Evolutionary conservation across 2,888 invertebrate species (phyloP).

Genomic region (Meloe dianella): DNA sequence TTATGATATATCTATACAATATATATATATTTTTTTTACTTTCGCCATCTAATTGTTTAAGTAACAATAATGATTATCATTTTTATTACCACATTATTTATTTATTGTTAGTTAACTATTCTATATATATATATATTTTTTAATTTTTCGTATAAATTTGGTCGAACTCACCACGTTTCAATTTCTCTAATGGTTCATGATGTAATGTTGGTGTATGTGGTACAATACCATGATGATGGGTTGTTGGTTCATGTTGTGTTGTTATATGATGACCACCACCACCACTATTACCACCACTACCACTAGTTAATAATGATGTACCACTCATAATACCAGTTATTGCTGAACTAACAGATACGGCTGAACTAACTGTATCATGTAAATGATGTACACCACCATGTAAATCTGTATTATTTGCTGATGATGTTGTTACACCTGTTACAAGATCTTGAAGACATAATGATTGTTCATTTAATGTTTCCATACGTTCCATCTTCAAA

Average conservation of each 20-base stretch:
- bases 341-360: constrained; percentile 65
- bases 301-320: constrained; percentile 53
- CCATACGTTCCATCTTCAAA: constrained; percentile 69
- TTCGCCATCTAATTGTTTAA: not conserved
- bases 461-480: constrained; percentile 72
- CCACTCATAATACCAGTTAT: constrained; percentile 66
- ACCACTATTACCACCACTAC: not conserved
- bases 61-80: too few relatives aligned
- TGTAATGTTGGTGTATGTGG: constrained; percentile 66
- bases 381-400: constrained; percentile 62
- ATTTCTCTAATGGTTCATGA: constrained; percentile 77
- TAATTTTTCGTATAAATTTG: constrained; percentile 18
- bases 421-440: constrained; percentile 63
- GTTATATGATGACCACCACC: constrained; percentile 59
- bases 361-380: constrained; percentile 63
- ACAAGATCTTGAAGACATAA: constrained; percentile 79
- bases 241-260: constrained; percentile 56
- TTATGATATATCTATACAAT: too few relatives aligned
- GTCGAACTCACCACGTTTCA: constrained; percentile 75
- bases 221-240: constrained; percentile 64
- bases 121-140: too few relatives aligned
- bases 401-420: constrained; percentile 61
- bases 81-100: constrained; percentile 1
- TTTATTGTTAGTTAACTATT: too few relatives aligned
- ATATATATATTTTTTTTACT: constrained; percentile 12